These are phyloP conservation scores for Enteromius fasciolatus DNA, from an alignment of 2,797 vertebrate genomes.

Conservation along the genomic window DNA sequence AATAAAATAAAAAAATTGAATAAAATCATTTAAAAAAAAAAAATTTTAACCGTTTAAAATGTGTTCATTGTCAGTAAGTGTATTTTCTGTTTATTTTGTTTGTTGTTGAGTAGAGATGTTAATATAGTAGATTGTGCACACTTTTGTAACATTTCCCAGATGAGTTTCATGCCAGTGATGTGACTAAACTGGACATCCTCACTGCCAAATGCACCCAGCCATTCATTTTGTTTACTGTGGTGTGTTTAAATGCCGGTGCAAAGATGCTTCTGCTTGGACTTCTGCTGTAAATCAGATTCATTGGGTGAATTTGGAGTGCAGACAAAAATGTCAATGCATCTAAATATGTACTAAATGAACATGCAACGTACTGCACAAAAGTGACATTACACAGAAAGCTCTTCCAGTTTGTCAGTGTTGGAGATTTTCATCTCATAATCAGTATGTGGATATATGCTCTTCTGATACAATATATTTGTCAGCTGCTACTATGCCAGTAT, in stretches of 20 bases:
- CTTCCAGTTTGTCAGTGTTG: background rate
- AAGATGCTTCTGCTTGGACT: constrained; percentile 49
- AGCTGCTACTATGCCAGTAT: constrained; percentile 33
- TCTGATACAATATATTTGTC: background rate
- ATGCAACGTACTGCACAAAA: constrained; percentile 52
- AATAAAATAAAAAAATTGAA: no score
- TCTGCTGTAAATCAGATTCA: constrained; percentile 59
- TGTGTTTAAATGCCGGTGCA: constrained; percentile 48
- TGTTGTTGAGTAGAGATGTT: background rate
- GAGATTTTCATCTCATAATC: constrained; percentile 3
- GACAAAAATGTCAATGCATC: constrained; percentile 40
- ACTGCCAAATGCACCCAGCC: constrained; percentile 32
- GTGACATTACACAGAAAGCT: constrained; percentile 1
- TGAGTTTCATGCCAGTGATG: constrained; percentile 13
- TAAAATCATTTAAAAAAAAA: background rate
- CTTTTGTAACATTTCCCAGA: constrained; percentile 9
- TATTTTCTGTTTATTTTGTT: background rate
- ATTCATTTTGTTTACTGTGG: constrained; percentile 58
- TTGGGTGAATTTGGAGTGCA: constrained; percentile 22
- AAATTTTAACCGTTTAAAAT: constrained; percentile 13
- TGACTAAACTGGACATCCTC: background rate
- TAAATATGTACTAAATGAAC: constrained; percentile 60
- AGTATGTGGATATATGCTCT: background rate
- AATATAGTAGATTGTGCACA: background rate
- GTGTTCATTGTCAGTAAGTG: constrained; percentile 25